These are phyloP conservation scores for Chydorus sphaericus DNA, from an alignment of 2,888 invertebrate genomes.

Conservation along the genomic window DNA sequence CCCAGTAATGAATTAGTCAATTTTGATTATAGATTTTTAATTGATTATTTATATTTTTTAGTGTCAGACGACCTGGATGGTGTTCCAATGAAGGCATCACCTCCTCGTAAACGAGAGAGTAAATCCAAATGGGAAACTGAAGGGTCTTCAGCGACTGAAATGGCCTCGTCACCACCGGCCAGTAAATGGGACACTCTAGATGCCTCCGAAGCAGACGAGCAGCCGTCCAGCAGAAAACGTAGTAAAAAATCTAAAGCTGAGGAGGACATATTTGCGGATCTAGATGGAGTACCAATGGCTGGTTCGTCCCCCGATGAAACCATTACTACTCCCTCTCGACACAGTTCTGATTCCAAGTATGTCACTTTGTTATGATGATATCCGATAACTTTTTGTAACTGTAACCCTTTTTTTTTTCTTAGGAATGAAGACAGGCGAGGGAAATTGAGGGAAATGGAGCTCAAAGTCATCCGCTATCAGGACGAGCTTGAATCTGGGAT, in stretches of 20 bases:
- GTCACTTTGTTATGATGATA: background rate
- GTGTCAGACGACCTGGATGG: conserved; percentile 42
- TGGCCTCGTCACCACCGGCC: conserved; percentile 16
- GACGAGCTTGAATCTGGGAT: conserved; percentile 85
- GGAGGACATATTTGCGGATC: conserved; percentile 17
- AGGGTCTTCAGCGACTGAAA: too few species aligned
- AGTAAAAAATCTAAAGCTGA: background rate
- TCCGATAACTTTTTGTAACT: background rate
- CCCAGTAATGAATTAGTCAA: too few species aligned
- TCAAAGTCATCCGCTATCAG: conserved; percentile 87
- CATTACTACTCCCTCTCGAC: too few species aligned
- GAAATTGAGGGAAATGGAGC: conserved; percentile 78
- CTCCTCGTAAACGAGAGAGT: conserved; percentile 15
- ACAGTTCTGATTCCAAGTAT: conserved; percentile 14
- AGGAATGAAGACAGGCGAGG: conserved; percentile 51
- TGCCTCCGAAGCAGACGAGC: background rate
- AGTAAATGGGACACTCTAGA: conserved; percentile 9
- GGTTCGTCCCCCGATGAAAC: conserved; percentile 17
- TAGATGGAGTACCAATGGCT: conserved; percentile 23
- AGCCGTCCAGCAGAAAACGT: conserved; percentile 14
- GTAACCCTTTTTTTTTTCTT: conserved; percentile 18
- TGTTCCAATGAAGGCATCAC: conserved; percentile 37
- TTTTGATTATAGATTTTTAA: too few species aligned
- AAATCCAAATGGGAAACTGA: conserved; percentile 10
- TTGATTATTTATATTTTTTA: conserved; percentile 32